phyloP scores from a whole-genome alignment of 2,888 invertebrate species.

The Scelioninae gen. 1 region DNA sequence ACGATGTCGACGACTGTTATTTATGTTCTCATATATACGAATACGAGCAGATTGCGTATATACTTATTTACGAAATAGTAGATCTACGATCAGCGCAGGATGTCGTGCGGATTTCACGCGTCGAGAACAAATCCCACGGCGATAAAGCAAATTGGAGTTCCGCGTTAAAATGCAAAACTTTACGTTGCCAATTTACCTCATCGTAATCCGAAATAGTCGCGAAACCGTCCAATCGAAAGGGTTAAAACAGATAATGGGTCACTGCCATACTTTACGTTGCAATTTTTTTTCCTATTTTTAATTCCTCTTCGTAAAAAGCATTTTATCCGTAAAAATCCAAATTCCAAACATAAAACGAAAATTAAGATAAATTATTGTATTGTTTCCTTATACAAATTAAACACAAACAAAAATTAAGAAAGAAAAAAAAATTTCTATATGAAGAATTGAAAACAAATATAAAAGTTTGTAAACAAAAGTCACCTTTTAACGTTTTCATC shows the following conservation, averaged over 20 bases:
- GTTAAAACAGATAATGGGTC: constrained; percentile 40
- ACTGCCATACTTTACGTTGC: constrained; percentile 15
- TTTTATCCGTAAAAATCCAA: neutral
- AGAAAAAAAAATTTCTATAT: too few relatives aligned
- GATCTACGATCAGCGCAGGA: constrained; percentile 64
- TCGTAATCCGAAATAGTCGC: constrained; percentile 55
- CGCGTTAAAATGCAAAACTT: constrained; percentile 69
- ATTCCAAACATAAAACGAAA: too few relatives aligned
- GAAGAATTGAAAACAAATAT: too few relatives aligned
- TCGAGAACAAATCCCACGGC: constrained; percentile 66
- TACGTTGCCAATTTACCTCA: constrained; percentile 60
- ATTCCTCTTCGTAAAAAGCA: neutral
- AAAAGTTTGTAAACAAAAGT: too few relatives aligned
- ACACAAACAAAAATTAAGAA: too few relatives aligned
- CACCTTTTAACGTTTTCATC: too few relatives aligned
- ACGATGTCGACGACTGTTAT: constrained; percentile 67
- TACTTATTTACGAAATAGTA: constrained; percentile 65
- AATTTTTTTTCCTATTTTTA: constrained; percentile 1
- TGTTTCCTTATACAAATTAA: too few relatives aligned
- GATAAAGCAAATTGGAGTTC: constrained; percentile 70
- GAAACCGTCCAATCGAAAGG: constrained; percentile 19
- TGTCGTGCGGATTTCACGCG: constrained; percentile 58
- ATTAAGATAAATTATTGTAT: too few relatives aligned
- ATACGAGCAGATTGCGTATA: constrained; percentile 55
- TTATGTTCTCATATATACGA: constrained; percentile 54